These are phyloP conservation scores for Malurus alboscapulatus DNA, from an alignment of 2,113 vertebrate species.

Conservation along the genomic window DNA sequence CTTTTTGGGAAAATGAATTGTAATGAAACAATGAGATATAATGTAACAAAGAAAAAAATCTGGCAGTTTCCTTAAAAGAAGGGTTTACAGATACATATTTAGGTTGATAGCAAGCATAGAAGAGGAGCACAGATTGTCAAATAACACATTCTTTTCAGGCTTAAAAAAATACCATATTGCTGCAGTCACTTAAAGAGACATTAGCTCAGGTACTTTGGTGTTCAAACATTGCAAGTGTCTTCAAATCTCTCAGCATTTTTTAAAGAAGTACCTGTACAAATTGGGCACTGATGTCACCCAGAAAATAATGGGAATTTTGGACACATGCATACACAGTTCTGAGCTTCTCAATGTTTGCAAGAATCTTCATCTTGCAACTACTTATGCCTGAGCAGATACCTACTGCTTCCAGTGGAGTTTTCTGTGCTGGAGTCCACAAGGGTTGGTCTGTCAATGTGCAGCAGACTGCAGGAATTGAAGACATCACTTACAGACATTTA, in stretches of 20 bases:
- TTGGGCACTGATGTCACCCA: background rate
- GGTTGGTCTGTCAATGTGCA: background rate
- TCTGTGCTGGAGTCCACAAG: background rate
- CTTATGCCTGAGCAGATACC: background rate
- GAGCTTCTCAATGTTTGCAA: background rate
- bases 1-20: background rate
- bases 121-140: background rate
- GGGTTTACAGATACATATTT: background rate
- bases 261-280: background rate
- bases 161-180: background rate
- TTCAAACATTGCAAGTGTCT: background rate
- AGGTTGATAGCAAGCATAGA: background rate
- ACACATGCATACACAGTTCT: background rate
- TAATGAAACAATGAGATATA: background rate
- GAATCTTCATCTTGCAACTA: background rate
- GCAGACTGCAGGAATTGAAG: background rate
- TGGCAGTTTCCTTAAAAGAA: background rate
- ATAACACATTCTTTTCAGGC: background rate
- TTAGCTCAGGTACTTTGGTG: background rate
- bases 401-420: background rate
- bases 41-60: background rate
- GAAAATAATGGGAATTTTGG: background rate
- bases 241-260: background rate
- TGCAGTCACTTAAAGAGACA: background rate
- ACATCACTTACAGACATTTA: background rate